Evolutionary conservation across 2,888 invertebrate genomes (phyloP), one percentile per base, ranked within the genome.

Genomic region (Metopia argyrocephala): DNA sequence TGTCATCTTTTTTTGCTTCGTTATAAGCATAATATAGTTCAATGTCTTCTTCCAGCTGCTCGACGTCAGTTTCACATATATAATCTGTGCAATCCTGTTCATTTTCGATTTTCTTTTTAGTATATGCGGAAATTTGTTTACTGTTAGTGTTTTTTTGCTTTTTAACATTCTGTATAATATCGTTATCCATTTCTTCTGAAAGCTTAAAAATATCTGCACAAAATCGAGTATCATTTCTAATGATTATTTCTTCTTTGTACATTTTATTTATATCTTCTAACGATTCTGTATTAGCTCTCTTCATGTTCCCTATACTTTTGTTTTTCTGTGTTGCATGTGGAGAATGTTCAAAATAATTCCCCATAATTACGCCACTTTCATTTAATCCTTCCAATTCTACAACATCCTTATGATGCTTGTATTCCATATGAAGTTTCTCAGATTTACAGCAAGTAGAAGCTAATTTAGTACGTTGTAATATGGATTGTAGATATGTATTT

Each of bases 391-490:
- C 71, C 15, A 64, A 56, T 31, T 31, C 12, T 7, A 21, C 54
- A 18, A 18, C 9, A 2, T 38, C 64, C 9, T 57, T 27, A 3
- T 27, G 52, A 5, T 61, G n/a, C n/a, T n/a, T 48, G 18, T 2
- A 20, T 20, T 38, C 18, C 25, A 5, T 4, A n/a, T 66, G 18
- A 20, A 31, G 6, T 38, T 20, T 7, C 7, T 76, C 76, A 6
- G 78, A 62, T 64, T 81, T 80, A 54, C 81, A 52, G 21, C 46
- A 20, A 18, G n/a, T n/a, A 38, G 61, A 79, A 0, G 84, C 83
- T 2, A 81, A 82, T 59, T 78, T 83, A 3, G 84, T 76, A 52
- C 81, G 81, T 23, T 76, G 73, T 25, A 84, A 45, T 20, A 84
- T 66, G 1, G 78, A 79, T 38, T 79, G 84, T 31, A 84, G 57